phyloP scores from a whole-genome alignment of 1,140 invertebrate genomes.

The Melanaphis sacchari region DNA sequence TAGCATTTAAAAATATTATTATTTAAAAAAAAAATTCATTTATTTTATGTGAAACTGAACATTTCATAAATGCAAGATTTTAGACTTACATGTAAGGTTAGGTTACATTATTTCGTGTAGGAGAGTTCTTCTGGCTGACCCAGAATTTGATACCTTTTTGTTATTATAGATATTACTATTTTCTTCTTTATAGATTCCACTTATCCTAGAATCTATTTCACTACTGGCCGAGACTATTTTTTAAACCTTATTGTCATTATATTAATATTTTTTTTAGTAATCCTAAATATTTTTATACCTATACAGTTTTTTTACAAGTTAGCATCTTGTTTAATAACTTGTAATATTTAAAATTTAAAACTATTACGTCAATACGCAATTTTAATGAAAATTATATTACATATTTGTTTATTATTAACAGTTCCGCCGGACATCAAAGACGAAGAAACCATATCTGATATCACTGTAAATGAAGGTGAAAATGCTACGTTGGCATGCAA shows the following conservation, averaged over 20 bases:
- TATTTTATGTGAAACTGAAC: not conserved
- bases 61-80: not conserved
- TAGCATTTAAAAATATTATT: not conserved
- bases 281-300: not conserved
- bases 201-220: not conserved
- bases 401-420: conserved; percentile 63
- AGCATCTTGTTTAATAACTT: not conserved
- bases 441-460: conserved; percentile 70
- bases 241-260: not conserved
- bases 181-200: not conserved
- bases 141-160: not conserved
- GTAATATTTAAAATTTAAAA: not conserved
- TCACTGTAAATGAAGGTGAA: conserved; percentile 72
- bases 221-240: not conserved
- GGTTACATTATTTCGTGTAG: not conserved
- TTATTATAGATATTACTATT: not conserved
- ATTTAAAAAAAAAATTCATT: not conserved
- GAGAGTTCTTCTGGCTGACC: not conserved
- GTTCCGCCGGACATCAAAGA: conserved; percentile 72
- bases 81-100: not conserved
- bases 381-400: too few relatives aligned
- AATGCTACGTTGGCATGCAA: conserved; percentile 74
- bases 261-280: not conserved
- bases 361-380: not conserved
- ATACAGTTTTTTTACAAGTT: not conserved